Evolutionary conservation across 2,888 invertebrate species (phyloP), one percentile per base, ranked within the genome.

Genomic region (Lypha dubia): DNA sequence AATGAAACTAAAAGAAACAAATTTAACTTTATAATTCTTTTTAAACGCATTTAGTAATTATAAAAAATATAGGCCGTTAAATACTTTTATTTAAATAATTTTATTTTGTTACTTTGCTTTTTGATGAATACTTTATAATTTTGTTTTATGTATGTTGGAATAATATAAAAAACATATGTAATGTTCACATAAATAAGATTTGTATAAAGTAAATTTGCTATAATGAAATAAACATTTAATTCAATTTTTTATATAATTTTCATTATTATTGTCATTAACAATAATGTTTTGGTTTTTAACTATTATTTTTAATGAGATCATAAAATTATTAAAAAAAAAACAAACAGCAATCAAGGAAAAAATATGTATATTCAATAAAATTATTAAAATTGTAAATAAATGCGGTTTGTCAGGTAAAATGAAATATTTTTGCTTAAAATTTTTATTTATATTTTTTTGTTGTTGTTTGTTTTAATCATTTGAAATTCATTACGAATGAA

Each of bases 261-360:
- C 15, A 17, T 13, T 35, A 15, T 58, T 58, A 24, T 71, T 38
- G 6, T 63, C 44, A 44, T 44, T n/a, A 13, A 32, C 24, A 28
- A 58, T 46, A 20, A 35, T 41, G 60, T 20, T 17, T 67, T 38
- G 15, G 1, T 8, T 49, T 35, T 67, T 11, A 35, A 58, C 53
- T 80, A 28, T 60, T 46, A 49, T 60, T 60, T 68, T 62, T 74
- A 80, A 80, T 80, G 73, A 80, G 80, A 80, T 80, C 80, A 80
- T 74, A 77, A 70, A 38, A 11, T 13, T 13, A 9, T n/a, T 28
- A 28, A 28, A 28, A 28, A 28, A 4, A 38, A 38, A 38, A 56
- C 60, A 20, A 41, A 17, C 13, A 13, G 15, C 13, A 13, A 7
- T 22, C 13, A 56, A 56, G 5, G 5, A 17, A 56, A 62, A 70